Base-by-base conservation (phyloP, 2,888 invertebrate species). In the Melieria omissa region DNA sequence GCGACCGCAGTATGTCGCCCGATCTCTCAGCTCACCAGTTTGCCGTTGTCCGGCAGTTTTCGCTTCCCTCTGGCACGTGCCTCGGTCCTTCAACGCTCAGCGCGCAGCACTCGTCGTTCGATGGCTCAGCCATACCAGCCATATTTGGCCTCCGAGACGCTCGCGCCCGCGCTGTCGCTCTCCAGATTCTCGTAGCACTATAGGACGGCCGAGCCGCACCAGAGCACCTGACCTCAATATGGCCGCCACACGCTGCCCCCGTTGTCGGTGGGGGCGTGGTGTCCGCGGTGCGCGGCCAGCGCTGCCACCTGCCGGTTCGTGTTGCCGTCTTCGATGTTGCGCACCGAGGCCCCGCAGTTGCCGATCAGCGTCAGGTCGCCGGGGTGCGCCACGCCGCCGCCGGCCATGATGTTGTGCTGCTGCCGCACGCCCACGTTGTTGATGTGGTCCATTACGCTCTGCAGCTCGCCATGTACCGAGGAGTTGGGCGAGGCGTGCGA, bases 371-470 rank as follows among this genome's bases (percentile, higher is more conserved):
- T 86, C 42, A 87, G 79, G 73, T 87, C 87, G 0, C 85, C 86
- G 47, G 84, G 83, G 78, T 84, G 85, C n/a, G 83, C 80, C 5
- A 84, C 84, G 0, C 86, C 85, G 3, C 83, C 85, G n/a, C 85
- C 83, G 14, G 88, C 83, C 89, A 89, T 89, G 63, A 89, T 88
- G 72, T 89, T 86, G 29, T 86, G 86, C 78, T 89, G 88, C 77
- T 87, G 87, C 12, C 86, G 80, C 70, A 89, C 90, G 60, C 78
- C 78, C 60, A 90, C 92, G 65, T 91, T 91, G 65, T 92, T 91
- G 71, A 93, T 90, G 83, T 93, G 93, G 85, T 93, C 93, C 93
- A 93, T 93, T 79, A 93, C 93, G 55, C 91, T 92, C 85, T 93
- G 93, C 73, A 93, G 84, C 12, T 71, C 71, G 10, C 92, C 92